Evolutionary conservation across 2,888 invertebrate species (phyloP).

Genomic region (Lydus trimaculatus): DNA sequence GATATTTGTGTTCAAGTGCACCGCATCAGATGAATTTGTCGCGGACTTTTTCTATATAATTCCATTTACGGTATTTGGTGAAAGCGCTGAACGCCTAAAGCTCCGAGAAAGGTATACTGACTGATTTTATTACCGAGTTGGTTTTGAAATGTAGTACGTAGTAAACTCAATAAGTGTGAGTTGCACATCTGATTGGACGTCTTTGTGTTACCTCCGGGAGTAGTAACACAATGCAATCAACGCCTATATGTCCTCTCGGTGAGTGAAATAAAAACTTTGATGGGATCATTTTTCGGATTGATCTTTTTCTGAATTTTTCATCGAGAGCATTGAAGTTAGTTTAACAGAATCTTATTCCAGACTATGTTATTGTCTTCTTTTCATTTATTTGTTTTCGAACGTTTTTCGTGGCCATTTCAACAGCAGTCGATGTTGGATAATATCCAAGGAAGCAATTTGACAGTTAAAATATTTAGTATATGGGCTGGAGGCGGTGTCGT

Average conservation of each 20-base stretch:
- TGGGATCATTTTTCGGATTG: conserved; percentile 37
- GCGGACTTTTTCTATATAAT: conserved; percentile 46
- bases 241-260: conserved; percentile 49
- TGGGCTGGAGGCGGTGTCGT: conserved; percentile 36
- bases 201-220: conserved; percentile 60
- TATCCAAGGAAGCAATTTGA: conserved; percentile 30
- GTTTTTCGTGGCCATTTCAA: background rate
- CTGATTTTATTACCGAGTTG: conserved; percentile 59
- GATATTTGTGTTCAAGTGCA: conserved; percentile 45
- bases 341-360: conserved; percentile 8
- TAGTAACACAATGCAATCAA: conserved; percentile 59
- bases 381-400: background rate
- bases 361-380: background rate
- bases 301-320: conserved; percentile 23
- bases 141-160: conserved; percentile 55
- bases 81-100: conserved; percentile 43
- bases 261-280: conserved; percentile 39
- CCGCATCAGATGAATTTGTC: conserved; percentile 36
- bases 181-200: conserved; percentile 61
- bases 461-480: conserved; percentile 34
- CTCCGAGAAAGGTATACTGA: conserved; percentile 49
- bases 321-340: conserved; percentile 23
- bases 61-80: conserved; percentile 53
- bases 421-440: conserved; percentile 8
- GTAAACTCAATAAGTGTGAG: conserved; percentile 61